Conservation (phyloP, 2,888 invertebrate genomes). For the Dyspetes luteomarginatus region DNA sequence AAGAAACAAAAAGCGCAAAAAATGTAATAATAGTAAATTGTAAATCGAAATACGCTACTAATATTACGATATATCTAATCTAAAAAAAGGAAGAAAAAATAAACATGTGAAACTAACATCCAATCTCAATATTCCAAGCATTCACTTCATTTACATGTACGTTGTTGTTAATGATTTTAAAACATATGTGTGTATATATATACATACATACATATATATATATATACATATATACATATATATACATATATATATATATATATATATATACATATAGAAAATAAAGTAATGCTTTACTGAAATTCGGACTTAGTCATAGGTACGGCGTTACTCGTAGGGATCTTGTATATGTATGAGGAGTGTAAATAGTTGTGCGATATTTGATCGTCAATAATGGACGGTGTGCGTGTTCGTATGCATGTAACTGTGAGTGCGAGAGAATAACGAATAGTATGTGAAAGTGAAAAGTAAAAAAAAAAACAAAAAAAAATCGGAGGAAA, state of each 20-base stretch:
- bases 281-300: constrained; percentile 81
- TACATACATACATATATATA: constrained; percentile 67
- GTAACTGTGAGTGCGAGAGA: background rate
- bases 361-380: constrained; percentile 76
- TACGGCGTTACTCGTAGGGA: constrained; percentile 78
- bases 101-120: constrained; percentile 73
- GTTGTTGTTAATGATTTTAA: constrained; percentile 80
- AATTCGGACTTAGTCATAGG: constrained; percentile 80
- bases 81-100: constrained; percentile 56
- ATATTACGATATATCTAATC: constrained; percentile 77
- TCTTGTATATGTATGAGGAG: constrained; percentile 74
- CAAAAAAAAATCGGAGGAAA: constrained; percentile 70
- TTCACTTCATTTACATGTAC: constrained; percentile 81
- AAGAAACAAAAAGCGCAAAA: constrained; percentile 72
- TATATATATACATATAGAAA: constrained; percentile 72
- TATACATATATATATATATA: constrained; percentile 63
- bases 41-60: constrained; percentile 79
- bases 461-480: constrained; percentile 49
- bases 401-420: constrained; percentile 44
- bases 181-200: constrained; percentile 75
- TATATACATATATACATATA: constrained; percentile 72
- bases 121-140: constrained; percentile 81
- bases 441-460: constrained; percentile 51
- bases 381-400: constrained; percentile 54
- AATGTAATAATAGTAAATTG: constrained; percentile 78